Conservation (phyloP, 2,113 vertebrate species). For the Sylvilagus bachmani region DNA sequence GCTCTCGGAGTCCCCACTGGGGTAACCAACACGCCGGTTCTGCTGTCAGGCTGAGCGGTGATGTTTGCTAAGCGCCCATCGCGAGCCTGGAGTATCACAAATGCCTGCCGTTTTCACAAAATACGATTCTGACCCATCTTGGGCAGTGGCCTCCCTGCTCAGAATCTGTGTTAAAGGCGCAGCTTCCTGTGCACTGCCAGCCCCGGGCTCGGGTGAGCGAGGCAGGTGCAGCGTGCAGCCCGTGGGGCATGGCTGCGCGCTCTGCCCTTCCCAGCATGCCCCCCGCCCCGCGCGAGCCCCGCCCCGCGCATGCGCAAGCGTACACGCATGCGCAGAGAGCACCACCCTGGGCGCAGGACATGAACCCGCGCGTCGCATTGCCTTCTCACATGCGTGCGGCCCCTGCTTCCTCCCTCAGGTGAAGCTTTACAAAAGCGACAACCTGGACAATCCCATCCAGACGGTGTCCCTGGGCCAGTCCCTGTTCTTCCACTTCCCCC, state of each 20-base stretch:
- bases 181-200: neutral
- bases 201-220: neutral
- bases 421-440: constrained; percentile 97
- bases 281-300: too few relatives aligned
- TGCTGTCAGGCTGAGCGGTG: neutral
- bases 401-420: constrained; percentile 88
- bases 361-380: rapidly evolving
- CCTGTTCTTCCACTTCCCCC: constrained; percentile 98
- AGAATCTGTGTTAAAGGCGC: neutral
- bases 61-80: rapidly evolving
- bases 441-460: constrained; percentile 97
- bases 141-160: rapidly evolving
- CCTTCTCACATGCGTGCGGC: neutral
- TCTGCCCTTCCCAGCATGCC: too few relatives aligned
- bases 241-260: neutral
- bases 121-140: neutral
- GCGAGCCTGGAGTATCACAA: rapidly evolving
- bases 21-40: rapidly evolving
- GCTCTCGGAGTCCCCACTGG: neutral
- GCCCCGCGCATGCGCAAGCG: too few relatives aligned
- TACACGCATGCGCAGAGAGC: too few relatives aligned
- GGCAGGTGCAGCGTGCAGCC: neutral
- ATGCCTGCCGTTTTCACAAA: too few relatives aligned
- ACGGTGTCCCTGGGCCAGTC: constrained; percentile 96
- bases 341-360: neutral